Evolutionary conservation across 1,140 invertebrate genomes (phyloP).

Genomic region (Zaprionus taronus): DNA sequence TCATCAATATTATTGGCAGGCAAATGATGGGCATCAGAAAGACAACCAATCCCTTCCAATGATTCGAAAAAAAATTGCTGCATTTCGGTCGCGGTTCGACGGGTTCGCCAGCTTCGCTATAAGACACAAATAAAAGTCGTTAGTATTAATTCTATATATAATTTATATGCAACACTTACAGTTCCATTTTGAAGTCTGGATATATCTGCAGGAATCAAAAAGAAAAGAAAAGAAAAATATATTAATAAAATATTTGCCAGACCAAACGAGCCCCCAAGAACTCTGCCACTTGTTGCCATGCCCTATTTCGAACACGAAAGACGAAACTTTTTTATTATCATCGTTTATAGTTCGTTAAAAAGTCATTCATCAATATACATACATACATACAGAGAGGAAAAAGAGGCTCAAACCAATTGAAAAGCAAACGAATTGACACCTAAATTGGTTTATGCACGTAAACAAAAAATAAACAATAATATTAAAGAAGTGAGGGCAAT

Average conservation of each 20-base stretch:
- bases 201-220: slow-evolving; percentile 61
- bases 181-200: slow-evolving; percentile 70
- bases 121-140: not conserved
- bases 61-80: slow-evolving; percentile 76
- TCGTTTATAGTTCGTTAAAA: slow-evolving; percentile 73
- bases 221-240: slow-evolving; percentile 18
- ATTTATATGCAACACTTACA: slow-evolving; percentile 53
- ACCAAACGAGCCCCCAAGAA: slow-evolving; percentile 46
- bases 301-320: slow-evolving; percentile 9
- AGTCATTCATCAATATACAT: slow-evolving; percentile 58
- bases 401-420: slow-evolving; percentile 59
- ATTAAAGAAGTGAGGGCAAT: slow-evolving; percentile 27
- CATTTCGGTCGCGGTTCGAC: slow-evolving; percentile 43
- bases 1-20: slow-evolving; percentile 86
- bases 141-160: slow-evolving; percentile 8
- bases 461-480: slow-evolving; percentile 36
- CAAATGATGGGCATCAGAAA: slow-evolving; percentile 87
- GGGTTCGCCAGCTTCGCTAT: slow-evolving; percentile 66
- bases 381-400: slow-evolving; percentile 12
- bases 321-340: slow-evolving; percentile 49
- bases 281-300: slow-evolving; percentile 52
- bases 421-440: slow-evolving; percentile 58
- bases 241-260: slow-evolving; percentile 42
- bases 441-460: slow-evolving; percentile 33
- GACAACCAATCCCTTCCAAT: slow-evolving; percentile 88